Conservation (phyloP, 1,140 invertebrate genomes). For the Colletes gigas region DNA sequence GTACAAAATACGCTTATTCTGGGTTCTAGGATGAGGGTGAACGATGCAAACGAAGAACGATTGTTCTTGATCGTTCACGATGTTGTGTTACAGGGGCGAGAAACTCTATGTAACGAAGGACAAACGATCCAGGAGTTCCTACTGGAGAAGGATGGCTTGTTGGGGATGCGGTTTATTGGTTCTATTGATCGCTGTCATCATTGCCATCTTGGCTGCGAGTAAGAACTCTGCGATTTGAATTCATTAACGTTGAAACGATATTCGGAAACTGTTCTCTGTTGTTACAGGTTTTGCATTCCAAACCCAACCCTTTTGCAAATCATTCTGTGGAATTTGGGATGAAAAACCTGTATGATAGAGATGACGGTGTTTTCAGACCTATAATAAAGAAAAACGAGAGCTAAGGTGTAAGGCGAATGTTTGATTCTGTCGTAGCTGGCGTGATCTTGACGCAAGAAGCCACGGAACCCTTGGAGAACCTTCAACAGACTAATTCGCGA, state of each 20-base stretch:
- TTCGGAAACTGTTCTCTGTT: too few species aligned
- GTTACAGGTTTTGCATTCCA: too few species aligned
- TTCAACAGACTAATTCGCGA: conserved; percentile 60
- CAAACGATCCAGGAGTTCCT: conserved; percentile 85
- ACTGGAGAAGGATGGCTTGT: conserved; percentile 85
- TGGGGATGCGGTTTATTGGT: conserved; percentile 85
- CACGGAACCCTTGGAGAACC: conserved; percentile 74
- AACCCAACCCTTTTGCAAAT: too few species aligned
- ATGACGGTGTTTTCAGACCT: too few species aligned
- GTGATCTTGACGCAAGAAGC: conserved; percentile 82
- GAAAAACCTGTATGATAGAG: too few species aligned
- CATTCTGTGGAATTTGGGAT: too few species aligned
- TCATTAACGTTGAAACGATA: too few species aligned
- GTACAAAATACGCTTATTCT: conserved; percentile 63
- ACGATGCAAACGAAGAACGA: not conserved
- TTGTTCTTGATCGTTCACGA: conserved; percentile 41
- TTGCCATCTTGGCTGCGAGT: conserved; percentile 88
- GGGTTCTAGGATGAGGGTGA: conserved; percentile 59
- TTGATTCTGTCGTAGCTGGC: conserved; percentile 79
- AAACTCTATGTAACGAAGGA: conserved; percentile 91
- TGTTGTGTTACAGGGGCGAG: conserved; percentile 86
- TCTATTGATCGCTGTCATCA: conserved; percentile 84
- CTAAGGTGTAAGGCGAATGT: not conserved
- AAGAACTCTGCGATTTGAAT: conserved; percentile 64
- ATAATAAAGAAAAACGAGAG: not conserved